Percentiles rank a stretch among this genome's conserved stretches.
These are phyloP conservation scores for Luidia sarsii DNA, from an alignment of 53 echinoderm and acorn worm species.

Conservation along the genomic window DNA sequence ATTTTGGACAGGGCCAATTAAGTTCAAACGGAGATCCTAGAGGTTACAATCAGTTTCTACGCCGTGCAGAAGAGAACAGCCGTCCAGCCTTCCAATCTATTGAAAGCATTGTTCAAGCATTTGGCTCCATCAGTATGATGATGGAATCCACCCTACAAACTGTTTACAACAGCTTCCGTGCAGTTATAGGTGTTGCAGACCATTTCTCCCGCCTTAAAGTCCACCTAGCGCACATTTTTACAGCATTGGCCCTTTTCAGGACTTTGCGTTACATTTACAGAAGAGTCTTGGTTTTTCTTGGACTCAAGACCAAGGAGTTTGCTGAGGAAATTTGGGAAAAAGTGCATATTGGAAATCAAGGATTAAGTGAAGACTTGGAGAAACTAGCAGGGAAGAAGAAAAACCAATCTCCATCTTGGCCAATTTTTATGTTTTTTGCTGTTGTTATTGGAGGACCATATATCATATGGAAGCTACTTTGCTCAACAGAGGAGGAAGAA, in stretches of 20 bases:
- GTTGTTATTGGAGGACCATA: constrained; percentile 95
- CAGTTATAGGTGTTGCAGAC: constrained; percentile 91
- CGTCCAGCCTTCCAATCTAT: constrained; percentile 97
- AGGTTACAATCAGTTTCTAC: constrained; percentile 78
- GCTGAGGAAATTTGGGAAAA: constrained; percentile 93
- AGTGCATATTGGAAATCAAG: constrained; percentile 52
- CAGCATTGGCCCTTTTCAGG: constrained; percentile 84
- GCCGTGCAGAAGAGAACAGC: constrained; percentile 90
- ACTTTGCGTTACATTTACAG: constrained; percentile 80
- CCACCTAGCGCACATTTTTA: constrained; percentile 83
- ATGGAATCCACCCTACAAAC: constrained; percentile 93
- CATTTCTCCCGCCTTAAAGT: constrained; percentile 94
- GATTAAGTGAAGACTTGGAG: constrained; percentile 18
- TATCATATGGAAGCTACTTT: constrained; percentile 91
- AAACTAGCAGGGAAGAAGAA: constrained; percentile 30
- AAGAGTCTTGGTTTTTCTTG: constrained; percentile 68
- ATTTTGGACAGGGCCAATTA: constrained; percentile 41
- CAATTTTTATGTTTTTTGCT: constrained; percentile 97
- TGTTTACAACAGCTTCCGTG: constrained; percentile 96
- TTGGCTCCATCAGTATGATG: constrained; percentile 97
- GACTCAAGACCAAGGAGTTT: constrained; percentile 64
- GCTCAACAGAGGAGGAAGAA: constrained; percentile 56
- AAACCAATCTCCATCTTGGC: constrained; percentile 77
- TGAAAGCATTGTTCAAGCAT: constrained; percentile 95
- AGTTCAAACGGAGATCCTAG: constrained; percentile 34